A percentile compares a stretch with the other conserved stretches of the same genome.
Evolutionary conservation across 2,888 invertebrate genomes (phyloP).

Genomic region (Morpho deidamia): DNA sequence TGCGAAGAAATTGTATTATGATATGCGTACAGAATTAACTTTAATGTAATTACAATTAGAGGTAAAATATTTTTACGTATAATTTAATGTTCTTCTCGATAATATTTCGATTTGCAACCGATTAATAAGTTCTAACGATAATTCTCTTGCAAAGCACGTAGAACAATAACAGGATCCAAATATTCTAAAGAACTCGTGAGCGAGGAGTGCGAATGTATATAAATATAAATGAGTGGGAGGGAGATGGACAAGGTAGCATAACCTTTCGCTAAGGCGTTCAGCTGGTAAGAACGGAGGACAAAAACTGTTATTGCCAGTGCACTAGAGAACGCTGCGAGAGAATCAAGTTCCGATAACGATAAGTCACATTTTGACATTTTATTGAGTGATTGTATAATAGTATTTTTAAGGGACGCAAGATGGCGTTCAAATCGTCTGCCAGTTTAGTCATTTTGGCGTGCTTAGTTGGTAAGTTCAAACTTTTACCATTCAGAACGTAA

Average conservation of each 20-base stretch:
- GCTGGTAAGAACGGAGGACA: slow-evolving; percentile 64
- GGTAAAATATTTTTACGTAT: background rate
- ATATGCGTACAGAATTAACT: background rate
- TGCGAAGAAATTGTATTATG: background rate
- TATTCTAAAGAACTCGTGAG: slow-evolving; percentile 34
- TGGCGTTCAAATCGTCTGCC: slow-evolving; percentile 56
- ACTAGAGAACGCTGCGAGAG: slow-evolving; percentile 59
- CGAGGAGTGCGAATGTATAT: slow-evolving; percentile 39
- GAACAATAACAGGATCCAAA: slow-evolving; percentile 67
- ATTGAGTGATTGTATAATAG: slow-evolving; percentile 46
- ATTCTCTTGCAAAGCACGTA: slow-evolving; percentile 66
- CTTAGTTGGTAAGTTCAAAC: slow-evolving; percentile 56
- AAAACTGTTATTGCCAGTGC: slow-evolving; percentile 70
- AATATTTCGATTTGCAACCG: background rate
- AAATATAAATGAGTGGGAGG: slow-evolving; percentile 31
- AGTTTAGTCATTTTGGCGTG: slow-evolving; percentile 54
- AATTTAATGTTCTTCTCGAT: background rate
- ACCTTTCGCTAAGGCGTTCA: slow-evolving; percentile 65
- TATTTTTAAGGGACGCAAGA: slow-evolving; percentile 47
- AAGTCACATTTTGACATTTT: slow-evolving; percentile 60
- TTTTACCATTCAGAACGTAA: slow-evolving; percentile 22
- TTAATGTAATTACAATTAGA: background rate
- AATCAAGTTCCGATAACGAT: slow-evolving; percentile 53
- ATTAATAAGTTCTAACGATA: slow-evolving; percentile 30
- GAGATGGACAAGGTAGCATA: slow-evolving; percentile 46